Base-by-base conservation (phyloP, 2,888 invertebrate species). In the Drosophila pseudotakahashii region DNA sequence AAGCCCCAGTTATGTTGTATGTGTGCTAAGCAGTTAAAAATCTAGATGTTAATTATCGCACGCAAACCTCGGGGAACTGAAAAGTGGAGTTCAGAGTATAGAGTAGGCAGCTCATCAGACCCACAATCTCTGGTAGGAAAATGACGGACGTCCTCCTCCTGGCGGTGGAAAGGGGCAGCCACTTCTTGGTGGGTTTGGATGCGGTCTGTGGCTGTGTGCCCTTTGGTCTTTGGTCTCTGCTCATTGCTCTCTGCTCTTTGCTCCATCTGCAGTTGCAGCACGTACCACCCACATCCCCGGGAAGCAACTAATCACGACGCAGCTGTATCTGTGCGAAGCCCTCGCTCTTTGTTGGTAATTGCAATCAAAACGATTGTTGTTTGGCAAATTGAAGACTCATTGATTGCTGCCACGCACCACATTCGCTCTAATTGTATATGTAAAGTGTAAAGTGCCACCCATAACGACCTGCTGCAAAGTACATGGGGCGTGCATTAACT, bases 281-380 rank as follows among this genome's bases (percentile, higher is more conserved):
- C 79, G 82, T 87, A 78, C 11, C 44, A 51, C 47, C 71, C 59
- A 26, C 52, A 52, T 53, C 34, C 67, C 26, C 23, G n/a, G 26
- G 14, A 16, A 48, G 26, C 62, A 71, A 63, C 73, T 63, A 72
- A 71, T 71, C 48, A 48, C 11, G 34, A 16, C 34, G 16, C 7
- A 32, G 32, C 47, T 47, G 47, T 32, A 11, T 47, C 47, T 47
- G 47, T 16, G 47, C 47, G 5, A 14, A 14, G 10, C 47, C 47
- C 14, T 47, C 47, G 9, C 14, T 9, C 47, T 47, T 10, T 16
- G 14, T 58, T 51, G 53, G 78, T 85, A 76, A 85, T 85, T 85
- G 83, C 79, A 84, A 88, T 88, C 86, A 88, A 74, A 88, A 77
- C 83, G 64, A 74, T 75, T 88, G 79, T 78, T 81, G 76, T 70